Evolutionary conservation across 2,888 invertebrate species (phyloP), one percentile per base, ranked within the genome.

Genomic region (Drosophila cognata): DNA sequence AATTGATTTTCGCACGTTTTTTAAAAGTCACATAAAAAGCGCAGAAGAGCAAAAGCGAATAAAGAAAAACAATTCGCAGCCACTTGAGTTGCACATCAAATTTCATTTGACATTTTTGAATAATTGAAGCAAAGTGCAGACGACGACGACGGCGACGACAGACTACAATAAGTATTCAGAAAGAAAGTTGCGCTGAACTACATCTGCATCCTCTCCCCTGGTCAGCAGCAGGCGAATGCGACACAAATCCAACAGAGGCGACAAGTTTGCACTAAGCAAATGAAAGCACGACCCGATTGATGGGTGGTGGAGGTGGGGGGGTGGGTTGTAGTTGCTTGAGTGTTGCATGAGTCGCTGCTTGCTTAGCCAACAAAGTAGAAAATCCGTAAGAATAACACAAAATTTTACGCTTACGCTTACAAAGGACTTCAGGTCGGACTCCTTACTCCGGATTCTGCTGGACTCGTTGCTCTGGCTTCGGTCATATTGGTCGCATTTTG

Each of bases 101-200:
- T 91, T 91, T 90, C 91, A 91, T 92, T 91, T 92, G 91, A 90
- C 77, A 89, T 88, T 91, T 91, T 90, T 88, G 90, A 90, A 87
- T 87, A 87, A 87, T 90, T 87, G 82, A 84, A 82, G 70, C 71
- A 73, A 82, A 85, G 73, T 80, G 84, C 65, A 74, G 71, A 74
- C 55, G 43, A 21, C 6, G 43, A 43, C 16, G 43, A 21, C 43
- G 13, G 13, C 7, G 46, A 6, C 1, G 46, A 16, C 46, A 46
- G 21, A 16, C 38, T 56, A 38, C 28, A 35, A 50, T 51, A 58
- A 77, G 50, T 43, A 66, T 55, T 65, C 65, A 51, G 58, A 48
- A 64, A 67, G 71, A 71, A 71, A 58, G 65, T 67, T 63, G 38
- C 41, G 25, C 55, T 50, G 64, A 62, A 43, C 51, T 18, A 41